These are phyloP conservation scores for Trididemnum clinides DNA, from an alignment of 23 tunicate species.

Conservation along the genomic window DNA sequence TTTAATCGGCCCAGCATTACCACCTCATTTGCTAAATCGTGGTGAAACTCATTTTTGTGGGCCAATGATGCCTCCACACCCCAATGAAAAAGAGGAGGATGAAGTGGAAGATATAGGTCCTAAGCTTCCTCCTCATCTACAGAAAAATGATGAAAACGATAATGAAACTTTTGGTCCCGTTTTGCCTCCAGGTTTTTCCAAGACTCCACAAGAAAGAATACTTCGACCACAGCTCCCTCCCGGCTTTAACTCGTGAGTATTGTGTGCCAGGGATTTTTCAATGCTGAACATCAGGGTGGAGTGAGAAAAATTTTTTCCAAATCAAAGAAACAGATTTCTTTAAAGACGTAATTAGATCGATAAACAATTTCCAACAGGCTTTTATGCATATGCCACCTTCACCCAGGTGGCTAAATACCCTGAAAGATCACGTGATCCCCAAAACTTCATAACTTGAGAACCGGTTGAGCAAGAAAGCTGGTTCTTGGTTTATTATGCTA, in stretches of 20 bases:
- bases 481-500: no score
- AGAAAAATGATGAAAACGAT: constrained; percentile 26
- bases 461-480: no score
- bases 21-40: neutral
- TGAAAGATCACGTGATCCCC: no score
- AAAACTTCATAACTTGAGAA: no score
- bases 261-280: no score
- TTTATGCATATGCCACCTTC: no score
- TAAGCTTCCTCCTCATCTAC: constrained; percentile 20
- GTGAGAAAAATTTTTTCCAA: no score
- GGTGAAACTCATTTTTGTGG: neutral
- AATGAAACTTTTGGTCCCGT: constrained; percentile 46
- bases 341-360: no score
- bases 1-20: neutral
- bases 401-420: no score
- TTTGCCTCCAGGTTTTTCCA: constrained; percentile 37
- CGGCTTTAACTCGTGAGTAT: constrained; percentile 34
- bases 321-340: no score
- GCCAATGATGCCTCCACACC: neutral
- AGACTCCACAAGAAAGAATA: neutral
- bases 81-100: neutral
- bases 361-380: no score
- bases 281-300: no score
- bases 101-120: constrained; percentile 10
- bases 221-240: constrained; percentile 71